phyloP scores from a whole-genome alignment of 2,797 vertebrate genomes.

The Psittacula echo region DNA sequence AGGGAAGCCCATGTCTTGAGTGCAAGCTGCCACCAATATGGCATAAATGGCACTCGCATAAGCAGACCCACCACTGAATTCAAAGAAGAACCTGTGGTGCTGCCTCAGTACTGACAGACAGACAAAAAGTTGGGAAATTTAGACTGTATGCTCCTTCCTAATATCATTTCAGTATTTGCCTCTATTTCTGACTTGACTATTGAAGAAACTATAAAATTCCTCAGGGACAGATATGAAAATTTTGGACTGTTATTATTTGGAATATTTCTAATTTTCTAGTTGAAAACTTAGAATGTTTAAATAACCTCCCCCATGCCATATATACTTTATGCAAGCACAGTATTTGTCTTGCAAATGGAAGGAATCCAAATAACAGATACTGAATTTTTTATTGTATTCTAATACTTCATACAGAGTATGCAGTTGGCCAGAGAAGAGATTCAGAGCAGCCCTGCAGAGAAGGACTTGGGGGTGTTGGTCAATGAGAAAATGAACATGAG shows the following conservation, averaged over 20 bases:
- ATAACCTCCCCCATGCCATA: rapidly evolving
- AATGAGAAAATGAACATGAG: no score
- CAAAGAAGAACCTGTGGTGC: not conserved
- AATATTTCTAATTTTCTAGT: not conserved
- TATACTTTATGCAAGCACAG: not conserved
- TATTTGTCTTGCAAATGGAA: not conserved
- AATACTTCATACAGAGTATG: not conserved
- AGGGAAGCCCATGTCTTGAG: not conserved
- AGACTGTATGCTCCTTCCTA: not conserved
- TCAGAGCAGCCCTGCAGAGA: no score
- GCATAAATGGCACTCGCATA: not conserved
- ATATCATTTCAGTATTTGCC: not conserved
- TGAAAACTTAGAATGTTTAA: not conserved
- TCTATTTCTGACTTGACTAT: not conserved
- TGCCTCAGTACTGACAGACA: not conserved
- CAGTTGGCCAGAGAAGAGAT: no score
- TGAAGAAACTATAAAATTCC: not conserved
- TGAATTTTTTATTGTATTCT: not conserved
- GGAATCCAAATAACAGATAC: not conserved
- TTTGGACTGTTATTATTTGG: not conserved
- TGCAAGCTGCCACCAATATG: no score
- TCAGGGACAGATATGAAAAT: not conserved
- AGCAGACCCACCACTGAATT: not conserved
- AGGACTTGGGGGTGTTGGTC: no score
- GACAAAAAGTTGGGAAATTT: not conserved